A percentile compares a stretch with the other conserved stretches of the same genome.
These are phyloP conservation scores for Thoracochromis brauschi DNA, from an alignment of 2,113 vertebrate genomes.

Conservation along the genomic window DNA sequence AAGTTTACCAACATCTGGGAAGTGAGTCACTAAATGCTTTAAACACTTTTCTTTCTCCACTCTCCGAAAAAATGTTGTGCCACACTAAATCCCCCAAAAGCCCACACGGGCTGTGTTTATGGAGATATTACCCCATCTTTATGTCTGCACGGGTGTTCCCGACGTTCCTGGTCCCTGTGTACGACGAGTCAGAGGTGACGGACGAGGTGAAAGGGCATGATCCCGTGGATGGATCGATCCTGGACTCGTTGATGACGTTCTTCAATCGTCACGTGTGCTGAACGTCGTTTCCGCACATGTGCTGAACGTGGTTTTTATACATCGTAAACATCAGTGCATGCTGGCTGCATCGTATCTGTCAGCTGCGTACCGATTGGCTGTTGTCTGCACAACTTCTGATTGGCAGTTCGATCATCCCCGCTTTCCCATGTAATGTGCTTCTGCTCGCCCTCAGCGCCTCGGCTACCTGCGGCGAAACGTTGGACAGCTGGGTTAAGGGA, in stretches of 20 bases:
- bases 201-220: neutral
- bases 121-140: neutral
- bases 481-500: accelerated
- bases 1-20: slow-evolving; percentile 7
- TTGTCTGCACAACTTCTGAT: too few species aligned
- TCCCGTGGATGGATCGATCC: neutral
- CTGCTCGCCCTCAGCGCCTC: neutral
- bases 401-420: neutral
- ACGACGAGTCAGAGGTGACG: accelerated
- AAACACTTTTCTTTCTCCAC: neutral
- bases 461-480: neutral
- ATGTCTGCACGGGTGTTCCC: neutral
- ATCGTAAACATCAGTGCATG: neutral
- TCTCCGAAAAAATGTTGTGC: neutral
- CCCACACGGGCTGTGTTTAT: neutral
- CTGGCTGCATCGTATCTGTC: neutral
- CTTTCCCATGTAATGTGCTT: neutral
- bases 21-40: neutral
- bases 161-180: accelerated
- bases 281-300: neutral
- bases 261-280: neutral
- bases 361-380: neutral
- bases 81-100: neutral
- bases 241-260: neutral
- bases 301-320: neutral